A percentile compares a stretch with the other conserved stretches of the same genome.
These are phyloP conservation scores for Mycteria americana DNA, from an alignment of 2,797 vertebrate genomes.

Conservation along the genomic window DNA sequence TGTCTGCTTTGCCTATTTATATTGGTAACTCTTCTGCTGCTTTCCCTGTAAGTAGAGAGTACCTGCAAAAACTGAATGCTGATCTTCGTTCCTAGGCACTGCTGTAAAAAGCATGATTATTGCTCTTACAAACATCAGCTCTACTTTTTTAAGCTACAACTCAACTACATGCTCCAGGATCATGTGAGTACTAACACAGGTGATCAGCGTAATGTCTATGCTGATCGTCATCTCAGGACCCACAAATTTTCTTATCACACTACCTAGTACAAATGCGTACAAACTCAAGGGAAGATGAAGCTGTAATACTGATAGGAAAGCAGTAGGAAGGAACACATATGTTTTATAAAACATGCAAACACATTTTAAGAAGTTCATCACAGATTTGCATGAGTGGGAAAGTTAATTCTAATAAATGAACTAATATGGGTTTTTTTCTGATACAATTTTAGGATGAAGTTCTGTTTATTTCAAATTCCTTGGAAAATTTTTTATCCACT, in stretches of 20 bases:
- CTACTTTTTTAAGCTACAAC: not conserved
- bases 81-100: not conserved
- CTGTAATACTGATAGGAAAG: not conserved
- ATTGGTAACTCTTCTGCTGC: not conserved
- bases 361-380: not conserved
- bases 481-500: not conserved
- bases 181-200: not conserved
- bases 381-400: not conserved
- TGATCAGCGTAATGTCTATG: not conserved
- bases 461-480: not conserved
- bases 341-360: not conserved
- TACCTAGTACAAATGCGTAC: not conserved
- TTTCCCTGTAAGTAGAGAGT: not conserved
- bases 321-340: not conserved
- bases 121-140: not conserved
- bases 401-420: not conserved
- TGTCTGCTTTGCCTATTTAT: not conserved
- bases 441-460: not conserved
- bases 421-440: not conserved
- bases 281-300: not conserved
- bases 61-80: not conserved
- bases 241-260: not conserved
- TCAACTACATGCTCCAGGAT: not conserved
- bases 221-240: not conserved
- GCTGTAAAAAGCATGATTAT: not conserved